Evolutionary conservation across 2,888 invertebrate genomes (phyloP).

Genomic region (Micropterix aruncella): DNA sequence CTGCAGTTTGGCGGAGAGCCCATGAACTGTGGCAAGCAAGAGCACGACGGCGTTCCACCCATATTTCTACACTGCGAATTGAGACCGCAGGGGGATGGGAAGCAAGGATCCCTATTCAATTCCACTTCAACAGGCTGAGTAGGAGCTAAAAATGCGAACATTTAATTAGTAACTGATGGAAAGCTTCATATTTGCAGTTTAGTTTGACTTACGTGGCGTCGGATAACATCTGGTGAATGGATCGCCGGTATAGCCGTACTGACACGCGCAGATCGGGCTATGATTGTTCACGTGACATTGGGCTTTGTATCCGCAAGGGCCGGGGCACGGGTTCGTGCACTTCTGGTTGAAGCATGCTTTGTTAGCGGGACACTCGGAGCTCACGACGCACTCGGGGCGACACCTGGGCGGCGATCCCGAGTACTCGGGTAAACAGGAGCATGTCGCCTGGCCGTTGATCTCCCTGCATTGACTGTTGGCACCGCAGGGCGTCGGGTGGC

Average conservation of each 20-base stretch:
- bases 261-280: slow-evolving; percentile 56
- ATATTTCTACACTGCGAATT: slow-evolving; percentile 60
- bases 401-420: slow-evolving; percentile 54
- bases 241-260: slow-evolving; percentile 44
- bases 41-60: slow-evolving; percentile 55
- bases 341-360: slow-evolving; percentile 54
- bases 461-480: slow-evolving; percentile 68
- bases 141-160: slow-evolving; percentile 13
- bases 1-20: slow-evolving; percentile 66
- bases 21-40: slow-evolving; percentile 54
- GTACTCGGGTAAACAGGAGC: slow-evolving; percentile 52
- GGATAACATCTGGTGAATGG: slow-evolving; percentile 46
- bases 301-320: slow-evolving; percentile 59
- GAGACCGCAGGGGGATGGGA: slow-evolving; percentile 66
- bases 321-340: slow-evolving; percentile 58
- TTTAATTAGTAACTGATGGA: slow-evolving; percentile 12
- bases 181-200: not conserved
- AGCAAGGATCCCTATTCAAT: slow-evolving; percentile 46
- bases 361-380: slow-evolving; percentile 53
- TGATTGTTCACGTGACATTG: slow-evolving; percentile 60
- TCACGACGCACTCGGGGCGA: slow-evolving; percentile 57
- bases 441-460: slow-evolving; percentile 53
- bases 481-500: slow-evolving; percentile 69
- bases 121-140: slow-evolving; percentile 18
- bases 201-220: slow-evolving; percentile 26